These are phyloP conservation scores for Drosophila ercepeae DNA, from an alignment of 1,140 invertebrate species.

Conservation along the genomic window DNA sequence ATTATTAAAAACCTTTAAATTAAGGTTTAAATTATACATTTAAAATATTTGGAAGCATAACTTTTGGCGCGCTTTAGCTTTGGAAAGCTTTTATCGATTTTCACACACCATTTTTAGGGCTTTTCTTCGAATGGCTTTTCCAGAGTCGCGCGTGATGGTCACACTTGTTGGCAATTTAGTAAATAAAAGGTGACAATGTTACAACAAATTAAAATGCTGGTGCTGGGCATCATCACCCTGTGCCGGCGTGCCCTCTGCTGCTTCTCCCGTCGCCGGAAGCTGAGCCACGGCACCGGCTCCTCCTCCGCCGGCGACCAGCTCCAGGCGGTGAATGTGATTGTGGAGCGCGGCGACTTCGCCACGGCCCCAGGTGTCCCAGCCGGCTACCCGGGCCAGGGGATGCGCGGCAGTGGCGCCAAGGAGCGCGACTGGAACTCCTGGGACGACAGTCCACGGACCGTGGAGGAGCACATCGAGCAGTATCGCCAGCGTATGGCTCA, in stretches of 20 bases:
- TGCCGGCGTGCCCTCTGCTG: conserved; percentile 79
- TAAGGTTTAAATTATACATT: neutral
- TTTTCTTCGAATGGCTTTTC: neutral
- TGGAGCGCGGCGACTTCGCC: conserved; percentile 44
- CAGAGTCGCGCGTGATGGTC: neutral
- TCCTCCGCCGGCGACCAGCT: conserved; percentile 42
- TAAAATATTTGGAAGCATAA: neutral
- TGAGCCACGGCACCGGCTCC: conserved; percentile 45
- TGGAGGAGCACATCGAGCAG: conserved; percentile 83
- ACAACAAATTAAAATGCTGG: conserved; percentile 77
- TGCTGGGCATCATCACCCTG: conserved; percentile 70
- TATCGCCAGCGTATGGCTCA: conserved; percentile 79
- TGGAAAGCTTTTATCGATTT: neutral
- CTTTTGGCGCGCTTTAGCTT: neutral
- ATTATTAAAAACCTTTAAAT: neutral
- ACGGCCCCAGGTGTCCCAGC: neutral
- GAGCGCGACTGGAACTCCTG: conserved; percentile 83
- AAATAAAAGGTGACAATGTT: conserved; percentile 46
- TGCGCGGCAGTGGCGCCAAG: neutral
- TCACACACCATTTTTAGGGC: neutral
- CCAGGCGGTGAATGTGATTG: conserved; percentile 64
- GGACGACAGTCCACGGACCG: conserved; percentile 81
- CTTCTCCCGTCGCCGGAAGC: conserved; percentile 74
- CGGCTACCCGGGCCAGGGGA: neutral
- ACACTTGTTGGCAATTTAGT: conserved; percentile 3